A percentile compares a stretch with the other conserved stretches of the same genome.
phyloP scores from a whole-genome alignment of 2,797 vertebrate genomes.

The Tokudaia muenninki region DNA sequence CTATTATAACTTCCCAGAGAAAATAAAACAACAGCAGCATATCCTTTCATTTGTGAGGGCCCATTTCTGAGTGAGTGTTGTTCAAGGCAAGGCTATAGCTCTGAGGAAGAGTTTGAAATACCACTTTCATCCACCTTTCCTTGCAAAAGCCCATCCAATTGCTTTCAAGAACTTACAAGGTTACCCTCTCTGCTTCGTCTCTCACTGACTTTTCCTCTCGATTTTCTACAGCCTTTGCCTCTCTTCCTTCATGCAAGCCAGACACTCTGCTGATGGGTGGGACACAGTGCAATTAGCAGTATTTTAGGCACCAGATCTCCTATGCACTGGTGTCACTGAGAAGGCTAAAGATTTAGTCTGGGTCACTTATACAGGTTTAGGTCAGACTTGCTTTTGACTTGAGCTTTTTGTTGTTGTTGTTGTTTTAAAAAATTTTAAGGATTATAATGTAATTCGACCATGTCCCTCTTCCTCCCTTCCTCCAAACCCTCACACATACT shows the following conservation, averaged over 20 bases:
- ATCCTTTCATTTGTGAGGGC: constrained; percentile 84
- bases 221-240: constrained; percentile 21
- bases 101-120: constrained; percentile 71
- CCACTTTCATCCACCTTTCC: constrained; percentile 73
- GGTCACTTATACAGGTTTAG: constrained; percentile 81
- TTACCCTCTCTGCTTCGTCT: constrained; percentile 62
- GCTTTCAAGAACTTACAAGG: constrained; percentile 67
- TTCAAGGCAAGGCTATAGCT: constrained; percentile 75
- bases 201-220: not conserved
- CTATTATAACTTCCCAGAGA: constrained; percentile 88
- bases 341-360: constrained; percentile 81
- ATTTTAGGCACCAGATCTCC: constrained; percentile 74
- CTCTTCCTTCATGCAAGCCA: constrained; percentile 18
- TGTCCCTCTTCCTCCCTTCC: not conserved
- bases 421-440: not conserved
- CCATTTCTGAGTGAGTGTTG: constrained; percentile 77
- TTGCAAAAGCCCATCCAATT: constrained; percentile 70
- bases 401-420: constrained; percentile 3
- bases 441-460: not conserved
- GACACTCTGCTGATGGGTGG: constrained; percentile 50
- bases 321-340: constrained; percentile 72
- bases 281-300: constrained; percentile 49
- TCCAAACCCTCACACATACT: not conserved
- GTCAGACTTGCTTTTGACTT: constrained; percentile 82
- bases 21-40: constrained; percentile 87